Percentiles rank a stretch among this genome's conserved stretches.
These are phyloP conservation scores for Centruroides vittatus DNA, from an alignment of 1,140 invertebrate genomes.

Conservation along the genomic window DNA sequence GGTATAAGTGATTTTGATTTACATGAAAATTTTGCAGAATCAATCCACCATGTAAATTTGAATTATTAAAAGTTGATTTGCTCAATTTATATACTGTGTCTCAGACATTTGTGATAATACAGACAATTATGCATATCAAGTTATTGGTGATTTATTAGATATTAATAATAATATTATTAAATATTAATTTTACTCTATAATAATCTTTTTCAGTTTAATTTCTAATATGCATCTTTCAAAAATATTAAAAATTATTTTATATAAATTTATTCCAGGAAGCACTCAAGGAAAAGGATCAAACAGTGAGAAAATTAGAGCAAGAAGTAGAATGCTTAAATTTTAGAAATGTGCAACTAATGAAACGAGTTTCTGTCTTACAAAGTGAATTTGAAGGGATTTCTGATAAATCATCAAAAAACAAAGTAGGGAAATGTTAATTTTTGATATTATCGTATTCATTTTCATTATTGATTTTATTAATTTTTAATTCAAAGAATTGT, in stretches of 20 bases:
- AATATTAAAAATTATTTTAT: neutral
- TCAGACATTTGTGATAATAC: too few relatives aligned
- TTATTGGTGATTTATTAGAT: too few relatives aligned
- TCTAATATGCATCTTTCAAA: neutral
- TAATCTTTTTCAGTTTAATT: too few relatives aligned
- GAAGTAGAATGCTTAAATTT: conserved; percentile 86
- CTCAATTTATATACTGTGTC: too few relatives aligned
- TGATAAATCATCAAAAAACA: conserved; percentile 16
- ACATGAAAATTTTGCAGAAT: too few relatives aligned
- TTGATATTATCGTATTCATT: neutral
- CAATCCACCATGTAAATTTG: too few relatives aligned
- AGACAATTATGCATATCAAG: too few relatives aligned
- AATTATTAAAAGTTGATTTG: too few relatives aligned
- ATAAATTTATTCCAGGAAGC: conserved; percentile 42
- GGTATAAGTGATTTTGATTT: too few relatives aligned
- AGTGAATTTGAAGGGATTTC: conserved; percentile 64
- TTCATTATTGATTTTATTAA: neutral
- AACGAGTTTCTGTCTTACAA: conserved; percentile 72
- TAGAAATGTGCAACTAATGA: conserved; percentile 81
- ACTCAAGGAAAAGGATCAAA: conserved; percentile 66
- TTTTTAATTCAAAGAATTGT: too few relatives aligned
- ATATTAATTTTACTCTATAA: too few relatives aligned
- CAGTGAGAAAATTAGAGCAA: conserved; percentile 67
- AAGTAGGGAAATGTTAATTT: neutral
- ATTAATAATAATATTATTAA: too few relatives aligned